phyloP scores from a whole-genome alignment of 2,888 invertebrate species.

The Rutpela maculata region DNA sequence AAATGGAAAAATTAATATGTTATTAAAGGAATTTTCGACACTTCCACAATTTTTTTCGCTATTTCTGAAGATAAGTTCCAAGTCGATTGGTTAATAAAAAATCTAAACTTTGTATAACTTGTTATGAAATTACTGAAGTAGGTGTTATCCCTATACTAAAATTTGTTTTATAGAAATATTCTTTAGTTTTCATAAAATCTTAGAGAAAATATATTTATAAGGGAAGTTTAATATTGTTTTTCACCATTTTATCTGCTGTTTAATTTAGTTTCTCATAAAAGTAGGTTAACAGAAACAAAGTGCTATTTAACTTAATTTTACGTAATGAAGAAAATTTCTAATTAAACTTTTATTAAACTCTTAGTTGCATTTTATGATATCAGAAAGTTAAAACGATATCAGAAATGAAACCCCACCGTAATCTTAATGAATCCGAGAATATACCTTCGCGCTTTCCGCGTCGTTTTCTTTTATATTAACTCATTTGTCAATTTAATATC shows the following conservation, averaged over 20 bases:
- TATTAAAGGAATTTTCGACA: too few species aligned
- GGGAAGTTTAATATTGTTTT: constrained; percentile 52
- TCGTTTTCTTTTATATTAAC: constrained; percentile 64
- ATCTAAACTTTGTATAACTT: too few species aligned
- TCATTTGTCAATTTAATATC: constrained; percentile 66
- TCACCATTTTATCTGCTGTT: constrained; percentile 52
- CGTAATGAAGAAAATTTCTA: constrained; percentile 70
- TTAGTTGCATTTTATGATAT: constrained; percentile 69
- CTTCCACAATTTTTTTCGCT: too few species aligned
- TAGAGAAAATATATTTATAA: too few species aligned
- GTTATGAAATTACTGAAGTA: too few species aligned
- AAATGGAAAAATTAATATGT: too few species aligned
- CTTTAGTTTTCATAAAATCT: too few species aligned
- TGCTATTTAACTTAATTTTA: constrained; percentile 64
- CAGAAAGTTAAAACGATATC: constrained; percentile 65
- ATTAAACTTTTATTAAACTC: constrained; percentile 73
- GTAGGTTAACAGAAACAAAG: constrained; percentile 60
- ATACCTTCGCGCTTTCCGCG: constrained; percentile 58
- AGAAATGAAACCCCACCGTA: constrained; percentile 64
- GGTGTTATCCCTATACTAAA: too few species aligned
- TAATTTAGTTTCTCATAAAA: constrained; percentile 55
- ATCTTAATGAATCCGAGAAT: constrained; percentile 66
- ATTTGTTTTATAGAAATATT: too few species aligned
- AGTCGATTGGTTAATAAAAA: too few species aligned
- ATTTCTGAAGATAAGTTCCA: too few species aligned